Percentiles rank a stretch among this genome's conserved stretches.
Evolutionary conservation across 2,113 vertebrate genomes (phyloP).

Genomic region (Macaca mulatta): DNA sequence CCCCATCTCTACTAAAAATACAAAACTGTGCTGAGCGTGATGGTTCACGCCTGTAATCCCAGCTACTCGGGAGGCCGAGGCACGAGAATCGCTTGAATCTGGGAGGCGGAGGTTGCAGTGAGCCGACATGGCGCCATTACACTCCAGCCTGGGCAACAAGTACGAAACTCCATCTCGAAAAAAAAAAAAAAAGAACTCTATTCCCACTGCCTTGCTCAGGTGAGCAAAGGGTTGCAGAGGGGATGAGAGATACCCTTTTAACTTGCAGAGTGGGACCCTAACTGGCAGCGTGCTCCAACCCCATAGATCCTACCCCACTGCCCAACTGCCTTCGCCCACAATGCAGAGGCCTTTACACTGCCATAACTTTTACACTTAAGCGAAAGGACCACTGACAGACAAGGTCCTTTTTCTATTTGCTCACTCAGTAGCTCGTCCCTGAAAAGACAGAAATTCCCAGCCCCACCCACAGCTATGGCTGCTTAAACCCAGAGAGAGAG

Average conservation of each 20-base stretch:
- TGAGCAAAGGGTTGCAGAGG: background rate
- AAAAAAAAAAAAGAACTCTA: background rate
- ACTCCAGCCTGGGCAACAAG: background rate
- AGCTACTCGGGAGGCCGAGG: background rate
- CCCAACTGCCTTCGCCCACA: background rate
- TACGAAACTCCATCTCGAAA: background rate
- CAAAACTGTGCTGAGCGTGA: background rate
- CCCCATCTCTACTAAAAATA: background rate
- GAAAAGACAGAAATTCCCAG: slow-evolving; percentile 41
- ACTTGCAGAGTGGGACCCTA: background rate
- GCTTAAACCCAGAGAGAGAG: background rate
- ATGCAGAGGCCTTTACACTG: background rate
- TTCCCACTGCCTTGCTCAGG: background rate
- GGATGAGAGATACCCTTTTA: background rate
- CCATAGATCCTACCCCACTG: background rate
- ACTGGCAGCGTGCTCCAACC: background rate
- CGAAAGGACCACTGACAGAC: background rate
- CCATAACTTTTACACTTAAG: background rate
- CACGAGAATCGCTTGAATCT: background rate
- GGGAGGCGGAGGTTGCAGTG: background rate
- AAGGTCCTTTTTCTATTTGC: background rate
- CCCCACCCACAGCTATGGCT: background rate
- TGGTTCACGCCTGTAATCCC: background rate
- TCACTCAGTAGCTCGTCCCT: background rate
- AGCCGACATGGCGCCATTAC: rapidly evolving